Evolutionary conservation across 1,140 invertebrate genomes (phyloP), one percentile per base, ranked within the genome.

Genomic region (Calephelis virginiensis): DNA sequence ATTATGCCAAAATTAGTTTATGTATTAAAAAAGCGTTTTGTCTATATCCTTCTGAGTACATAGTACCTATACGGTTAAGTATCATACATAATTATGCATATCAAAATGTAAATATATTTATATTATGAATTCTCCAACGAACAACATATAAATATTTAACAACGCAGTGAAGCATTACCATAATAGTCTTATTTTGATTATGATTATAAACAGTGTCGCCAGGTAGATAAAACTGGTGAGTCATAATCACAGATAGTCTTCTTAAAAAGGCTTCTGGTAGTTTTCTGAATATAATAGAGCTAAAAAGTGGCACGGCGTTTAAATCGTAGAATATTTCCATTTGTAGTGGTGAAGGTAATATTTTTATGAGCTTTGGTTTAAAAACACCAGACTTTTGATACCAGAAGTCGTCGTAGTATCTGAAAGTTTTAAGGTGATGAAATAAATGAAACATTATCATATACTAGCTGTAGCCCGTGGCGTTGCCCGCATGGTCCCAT

Each of bases 271-370:
- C 83, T 75, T 91, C 89, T 61, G 85, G 87, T 61, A 90, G 80
- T 72, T 90, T 85, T 72, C 83, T 82, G 69, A 92, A 90, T 76
- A 91, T 72, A 45, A 92, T 68, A 11, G 90, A 92, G 68, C 88
- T 88, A 64, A 87, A 89, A 8, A 92, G 73, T 28, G 89, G 90
- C 49, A 89, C 86, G 48, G 86, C 85, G 71, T 92, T 92, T 10
- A 92, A 68, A 66, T 92, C 90, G 63, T 87, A 91, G 66, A 77
- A 82, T 38, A 92, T 86, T 76, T 91, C 89, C 86, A 88, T 90
- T 79, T 86, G 80, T 40, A 92, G 71, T 12, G 89, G 83, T 61
- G 76, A 75, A 0, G 90, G 90, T 10, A 92, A 69, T 8, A 88
- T 61, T 53, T 77, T 74, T 56, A 91, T 74, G 6, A 90, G 64